phyloP scores from a whole-genome alignment of 2,888 invertebrate species.

The Pristionchus maxplancki region DNA sequence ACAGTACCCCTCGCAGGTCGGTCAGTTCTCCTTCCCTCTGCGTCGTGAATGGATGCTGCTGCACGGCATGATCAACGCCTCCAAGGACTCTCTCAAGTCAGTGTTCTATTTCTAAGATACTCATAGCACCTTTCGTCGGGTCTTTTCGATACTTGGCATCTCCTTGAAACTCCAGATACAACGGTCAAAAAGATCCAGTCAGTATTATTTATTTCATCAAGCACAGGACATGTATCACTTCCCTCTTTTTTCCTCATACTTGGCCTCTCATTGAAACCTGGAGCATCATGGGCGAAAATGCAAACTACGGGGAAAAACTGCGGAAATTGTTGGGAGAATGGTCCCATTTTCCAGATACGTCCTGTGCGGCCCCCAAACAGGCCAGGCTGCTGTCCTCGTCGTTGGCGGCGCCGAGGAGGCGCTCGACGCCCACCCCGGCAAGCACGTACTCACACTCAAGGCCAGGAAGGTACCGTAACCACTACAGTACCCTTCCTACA shows the following conservation, averaged over 20 bases:
- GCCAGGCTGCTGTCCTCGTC: constrained; percentile 67
- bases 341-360: constrained; percentile 52
- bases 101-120: not conserved
- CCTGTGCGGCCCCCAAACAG: constrained; percentile 56
- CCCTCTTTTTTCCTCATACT: too few species aligned
- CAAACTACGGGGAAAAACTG: too few species aligned
- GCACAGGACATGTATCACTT: too few species aligned
- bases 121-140: too few species aligned
- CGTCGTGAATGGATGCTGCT: constrained; percentile 51
- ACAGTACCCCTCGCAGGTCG: constrained; percentile 31
- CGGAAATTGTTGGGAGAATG: too few species aligned
- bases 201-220: too few species aligned
- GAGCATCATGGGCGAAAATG: too few species aligned
- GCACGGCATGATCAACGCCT: constrained; percentile 51
- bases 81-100: constrained; percentile 49
- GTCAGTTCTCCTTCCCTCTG: constrained; percentile 40
- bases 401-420: constrained; percentile 72
- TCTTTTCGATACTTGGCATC: not conserved
- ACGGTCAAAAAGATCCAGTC: too few species aligned
- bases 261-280: too few species aligned
- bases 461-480: constrained; percentile 54
- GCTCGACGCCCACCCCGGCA: constrained; percentile 68
- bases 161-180: too few species aligned
- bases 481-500: not conserved
- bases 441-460: constrained; percentile 66